A percentile compares a stretch with the other conserved stretches of the same genome.
phyloP scores from a whole-genome alignment of 2,113 vertebrate species.

The Daphoenositta chrysoptera region DNA sequence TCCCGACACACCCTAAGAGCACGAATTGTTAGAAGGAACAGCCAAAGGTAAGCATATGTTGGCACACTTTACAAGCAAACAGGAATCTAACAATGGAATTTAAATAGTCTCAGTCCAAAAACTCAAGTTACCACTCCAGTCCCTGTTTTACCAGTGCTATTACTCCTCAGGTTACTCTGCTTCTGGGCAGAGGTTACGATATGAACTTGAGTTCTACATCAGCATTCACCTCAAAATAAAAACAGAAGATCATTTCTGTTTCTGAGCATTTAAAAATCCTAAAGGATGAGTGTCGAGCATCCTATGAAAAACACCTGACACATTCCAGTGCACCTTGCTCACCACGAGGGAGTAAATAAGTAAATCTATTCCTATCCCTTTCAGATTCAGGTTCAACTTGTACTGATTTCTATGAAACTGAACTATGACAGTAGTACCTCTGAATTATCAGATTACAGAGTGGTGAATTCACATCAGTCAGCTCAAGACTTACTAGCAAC shows the following conservation, averaged over 20 bases:
- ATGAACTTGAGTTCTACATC: background rate
- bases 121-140: background rate
- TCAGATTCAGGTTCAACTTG: background rate
- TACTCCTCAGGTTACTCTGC: background rate
- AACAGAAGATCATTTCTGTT: background rate
- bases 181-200: background rate
- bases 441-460: background rate
- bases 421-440: background rate
- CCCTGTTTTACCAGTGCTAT: background rate
- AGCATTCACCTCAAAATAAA: background rate
- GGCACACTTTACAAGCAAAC: background rate
- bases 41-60: background rate
- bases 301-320: background rate
- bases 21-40: background rate
- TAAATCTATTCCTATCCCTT: background rate
- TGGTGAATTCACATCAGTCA: background rate
- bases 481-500: background rate
- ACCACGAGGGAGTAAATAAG: fast-evolving
- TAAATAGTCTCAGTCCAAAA: background rate
- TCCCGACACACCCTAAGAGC: background rate
- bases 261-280: background rate
- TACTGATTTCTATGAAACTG: background rate
- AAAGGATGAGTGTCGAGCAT: background rate
- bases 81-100: background rate
- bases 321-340: background rate